Base-by-base conservation (phyloP, 2,888 invertebrate species). In the Ophion costatus region DNA sequence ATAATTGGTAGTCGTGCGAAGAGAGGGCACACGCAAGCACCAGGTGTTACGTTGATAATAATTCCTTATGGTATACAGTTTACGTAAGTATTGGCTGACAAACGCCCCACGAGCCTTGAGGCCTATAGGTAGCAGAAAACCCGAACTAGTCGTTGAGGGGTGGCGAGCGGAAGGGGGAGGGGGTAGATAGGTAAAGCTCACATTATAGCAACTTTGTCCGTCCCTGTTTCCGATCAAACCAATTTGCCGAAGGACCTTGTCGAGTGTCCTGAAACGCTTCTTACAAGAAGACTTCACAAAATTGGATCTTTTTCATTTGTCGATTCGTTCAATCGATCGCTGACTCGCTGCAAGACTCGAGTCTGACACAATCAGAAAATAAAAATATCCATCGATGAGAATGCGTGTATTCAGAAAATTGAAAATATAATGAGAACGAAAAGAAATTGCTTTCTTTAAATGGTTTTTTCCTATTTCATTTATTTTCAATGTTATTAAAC, bases 201-300 rank as follows among this genome's bases (percentile, higher is more conserved):
- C 86, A 81, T 79, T 78, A 82, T 88, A 87, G 90, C 89, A 88
- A 89, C 87, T 88, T 87, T 91, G 91, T 91, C 91, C 92, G 90
- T 91, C 91, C 92, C 90, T 92, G 92, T 92, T 92, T 92, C 92
- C 91, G 92, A 92, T 91, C 90, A 92, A 91, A 90, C 90, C 87
- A 88, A 91, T 89, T 85, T 89, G 84, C 59, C 83, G 79, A 74
- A 71, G 78, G 80, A 85, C 82, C 83, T 80, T 29, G 69, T 73
- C 67, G 67, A 77, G 67, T 59, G 67, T 57, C 69, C 63, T 56
- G 33, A 4, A 56, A 29, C 59, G 24, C 70, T 45, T 20, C 5
- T 24, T 10, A n/a, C 51, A 63, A 56, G 22, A 76, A 70, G 59
- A n/a, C 20, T 59, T 2, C 1, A 59, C 9, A 10, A 59, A 20